Evolutionary conservation across 2,888 invertebrate genomes (phyloP).

Genomic region (Tinea pellionella): DNA sequence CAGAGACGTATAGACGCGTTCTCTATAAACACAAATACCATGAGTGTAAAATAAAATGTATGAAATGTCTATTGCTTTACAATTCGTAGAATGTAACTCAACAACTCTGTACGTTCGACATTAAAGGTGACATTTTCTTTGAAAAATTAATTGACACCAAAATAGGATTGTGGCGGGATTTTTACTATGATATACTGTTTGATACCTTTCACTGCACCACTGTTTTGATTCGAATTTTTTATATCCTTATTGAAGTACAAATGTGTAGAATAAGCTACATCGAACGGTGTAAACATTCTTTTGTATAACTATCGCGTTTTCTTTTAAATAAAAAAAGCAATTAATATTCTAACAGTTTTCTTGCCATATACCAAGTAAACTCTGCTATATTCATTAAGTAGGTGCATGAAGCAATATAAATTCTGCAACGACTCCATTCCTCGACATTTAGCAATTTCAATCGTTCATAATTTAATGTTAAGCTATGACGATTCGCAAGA

Average conservation of each 20-base stretch:
- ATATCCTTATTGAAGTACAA: neutral
- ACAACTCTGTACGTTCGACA: conserved; percentile 16
- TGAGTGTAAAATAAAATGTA: conserved; percentile 11
- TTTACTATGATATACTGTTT: neutral
- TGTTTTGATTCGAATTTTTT: neutral
- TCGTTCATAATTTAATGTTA: conserved; percentile 37
- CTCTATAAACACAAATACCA: neutral
- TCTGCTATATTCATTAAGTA: too few species aligned
- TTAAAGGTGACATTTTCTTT: conserved; percentile 19
- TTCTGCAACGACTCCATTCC: neutral
- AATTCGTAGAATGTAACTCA: neutral
- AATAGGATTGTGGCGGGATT: conserved; percentile 19
- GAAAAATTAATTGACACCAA: conserved; percentile 30
- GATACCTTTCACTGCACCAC: neutral
- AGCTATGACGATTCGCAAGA: conserved; percentile 57
- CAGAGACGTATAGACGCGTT: neutral
- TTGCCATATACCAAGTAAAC: too few species aligned
- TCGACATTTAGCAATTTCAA: neutral
- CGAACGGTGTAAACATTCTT: neutral
- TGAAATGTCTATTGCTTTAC: conserved; percentile 6
- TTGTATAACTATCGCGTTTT: neutral
- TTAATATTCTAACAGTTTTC: too few species aligned
- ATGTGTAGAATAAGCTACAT: neutral
- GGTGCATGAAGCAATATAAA: neutral
- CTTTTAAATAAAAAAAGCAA: too few species aligned